A percentile compares a stretch with the other conserved stretches of the same genome.
phyloP scores from a whole-genome alignment of 2,888 invertebrate genomes.

The Polia nebulosa region DNA sequence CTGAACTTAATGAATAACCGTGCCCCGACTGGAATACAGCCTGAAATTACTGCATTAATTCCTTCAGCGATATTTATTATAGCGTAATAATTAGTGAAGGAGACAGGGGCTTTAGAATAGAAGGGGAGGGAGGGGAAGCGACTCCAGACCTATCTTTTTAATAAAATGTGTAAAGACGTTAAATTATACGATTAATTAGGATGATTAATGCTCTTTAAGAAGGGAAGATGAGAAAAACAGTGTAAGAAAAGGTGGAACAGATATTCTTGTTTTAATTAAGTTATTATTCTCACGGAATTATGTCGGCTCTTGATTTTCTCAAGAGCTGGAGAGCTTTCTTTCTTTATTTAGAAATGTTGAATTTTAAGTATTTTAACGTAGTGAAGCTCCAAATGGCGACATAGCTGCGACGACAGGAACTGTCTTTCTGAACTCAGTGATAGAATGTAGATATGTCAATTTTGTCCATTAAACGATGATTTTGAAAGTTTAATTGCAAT shows the following conservation, averaged over 20 bases:
- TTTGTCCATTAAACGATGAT: background rate
- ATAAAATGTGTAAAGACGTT: conserved; percentile 62
- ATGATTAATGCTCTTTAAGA: conserved; percentile 62
- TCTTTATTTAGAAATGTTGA: conserved; percentile 15
- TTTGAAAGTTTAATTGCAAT: background rate
- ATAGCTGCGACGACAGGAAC: background rate
- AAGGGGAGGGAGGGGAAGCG: conserved; percentile 26
- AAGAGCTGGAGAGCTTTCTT: conserved; percentile 4
- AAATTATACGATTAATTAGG: conserved; percentile 63
- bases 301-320: conserved; percentile 41
- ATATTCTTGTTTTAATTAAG: conserved; percentile 60
- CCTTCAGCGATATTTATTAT: conserved; percentile 75
- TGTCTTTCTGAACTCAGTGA: background rate
- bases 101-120: conserved; percentile 47
- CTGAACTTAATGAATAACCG: conserved; percentile 74
- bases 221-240: conserved; percentile 54
- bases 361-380: conserved; percentile 6
- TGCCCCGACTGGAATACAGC: conserved; percentile 63
- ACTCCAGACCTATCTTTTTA: conserved; percentile 60
- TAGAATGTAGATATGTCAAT: too few species aligned
- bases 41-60: conserved; percentile 78
- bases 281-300: conserved; percentile 56
- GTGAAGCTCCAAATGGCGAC: background rate
- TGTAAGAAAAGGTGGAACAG: conserved; percentile 55
- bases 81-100: conserved; percentile 73